Conservation (phyloP, 1,140 invertebrate genomes). For the Trichoplusia ni region DNA sequence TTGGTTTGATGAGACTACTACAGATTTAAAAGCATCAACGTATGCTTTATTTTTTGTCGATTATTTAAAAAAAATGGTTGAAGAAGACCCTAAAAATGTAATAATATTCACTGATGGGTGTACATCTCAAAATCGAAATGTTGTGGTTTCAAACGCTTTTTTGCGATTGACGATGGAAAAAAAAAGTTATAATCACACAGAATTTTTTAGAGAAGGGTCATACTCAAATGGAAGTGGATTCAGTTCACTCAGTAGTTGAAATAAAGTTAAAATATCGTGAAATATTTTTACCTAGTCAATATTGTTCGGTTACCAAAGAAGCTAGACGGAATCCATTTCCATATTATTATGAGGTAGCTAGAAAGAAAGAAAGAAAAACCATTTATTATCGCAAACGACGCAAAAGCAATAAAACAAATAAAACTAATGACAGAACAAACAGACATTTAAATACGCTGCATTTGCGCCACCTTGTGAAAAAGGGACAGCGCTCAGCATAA, state of each 20-base stretch:
- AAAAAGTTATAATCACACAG: conserved; percentile 19
- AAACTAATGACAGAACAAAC: no score
- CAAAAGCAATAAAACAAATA: no score
- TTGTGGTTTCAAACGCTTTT: conserved; percentile 27
- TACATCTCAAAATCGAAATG: conserved; percentile 34
- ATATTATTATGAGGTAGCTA: neutral
- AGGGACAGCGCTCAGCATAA: no score
- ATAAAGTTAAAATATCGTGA: conserved; percentile 18
- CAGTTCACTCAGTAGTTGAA: conserved; percentile 19
- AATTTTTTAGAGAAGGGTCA: conserved; percentile 31
- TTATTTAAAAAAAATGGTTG: conserved; percentile 9
- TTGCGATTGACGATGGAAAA: conserved; percentile 27
- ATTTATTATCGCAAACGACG: no score
- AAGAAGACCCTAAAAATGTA: conserved; percentile 4
- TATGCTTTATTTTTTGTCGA: conserved; percentile 1
- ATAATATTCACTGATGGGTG: conserved; percentile 31
- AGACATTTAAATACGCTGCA: no score
- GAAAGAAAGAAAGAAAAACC: no score
- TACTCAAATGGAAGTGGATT: no score
- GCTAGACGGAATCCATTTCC: neutral
- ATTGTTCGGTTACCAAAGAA: no score
- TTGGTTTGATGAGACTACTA: neutral
- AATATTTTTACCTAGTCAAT: conserved; percentile 13
- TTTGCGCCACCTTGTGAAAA: no score
- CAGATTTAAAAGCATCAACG: conserved; percentile 1